These are phyloP conservation scores for Xiphophorus birchmanni DNA, from an alignment of 2,797 vertebrate species.

Conservation along the genomic window DNA sequence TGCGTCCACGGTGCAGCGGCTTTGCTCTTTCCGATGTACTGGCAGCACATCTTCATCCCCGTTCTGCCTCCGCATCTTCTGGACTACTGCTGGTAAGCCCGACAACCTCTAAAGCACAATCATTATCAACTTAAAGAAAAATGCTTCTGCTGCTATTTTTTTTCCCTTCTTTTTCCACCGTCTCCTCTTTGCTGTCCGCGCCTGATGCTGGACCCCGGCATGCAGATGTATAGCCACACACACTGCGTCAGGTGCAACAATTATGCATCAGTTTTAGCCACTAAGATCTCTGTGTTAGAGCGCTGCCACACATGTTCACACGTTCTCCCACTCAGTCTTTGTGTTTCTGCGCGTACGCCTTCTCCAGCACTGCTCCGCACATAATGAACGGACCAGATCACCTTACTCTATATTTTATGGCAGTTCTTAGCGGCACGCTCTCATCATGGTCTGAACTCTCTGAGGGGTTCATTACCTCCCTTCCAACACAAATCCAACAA, in stretches of 20 bases:
- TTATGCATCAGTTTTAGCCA: slow-evolving; percentile 13
- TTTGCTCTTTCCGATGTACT: slow-evolving; percentile 97
- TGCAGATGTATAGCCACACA: slow-evolving; percentile 17
- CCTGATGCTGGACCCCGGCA: slow-evolving; percentile 10
- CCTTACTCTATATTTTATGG: slow-evolving; percentile 73
- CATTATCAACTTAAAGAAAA: slow-evolving; percentile 10
- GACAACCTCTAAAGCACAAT: slow-evolving; percentile 42
- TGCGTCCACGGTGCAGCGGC: slow-evolving; percentile 95
- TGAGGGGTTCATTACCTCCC: slow-evolving; percentile 68
- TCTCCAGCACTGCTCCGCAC: slow-evolving; percentile 59
- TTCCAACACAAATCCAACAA: slow-evolving; percentile 53
- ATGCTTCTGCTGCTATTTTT: slow-evolving; percentile 16
- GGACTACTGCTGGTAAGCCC: slow-evolving; percentile 98
- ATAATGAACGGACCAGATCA: slow-evolving; percentile 62
- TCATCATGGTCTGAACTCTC: slow-evolving; percentile 56
- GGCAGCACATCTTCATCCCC: slow-evolving; percentile 99
- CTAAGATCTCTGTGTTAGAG: slow-evolving; percentile 37
- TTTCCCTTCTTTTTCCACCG: slow-evolving; percentile 6
- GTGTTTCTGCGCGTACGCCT: slow-evolving; percentile 35
- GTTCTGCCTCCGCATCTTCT: slow-evolving; percentile 96
- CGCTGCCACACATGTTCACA: slow-evolving; percentile 48
- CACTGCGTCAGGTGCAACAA: neutral
- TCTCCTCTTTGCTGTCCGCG: slow-evolving; percentile 9
- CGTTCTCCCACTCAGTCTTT: slow-evolving; percentile 43
- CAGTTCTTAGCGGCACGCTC: slow-evolving; percentile 35